Conservation (phyloP, 2,797 vertebrate species). For the Hozukius guyotensis region DNA sequence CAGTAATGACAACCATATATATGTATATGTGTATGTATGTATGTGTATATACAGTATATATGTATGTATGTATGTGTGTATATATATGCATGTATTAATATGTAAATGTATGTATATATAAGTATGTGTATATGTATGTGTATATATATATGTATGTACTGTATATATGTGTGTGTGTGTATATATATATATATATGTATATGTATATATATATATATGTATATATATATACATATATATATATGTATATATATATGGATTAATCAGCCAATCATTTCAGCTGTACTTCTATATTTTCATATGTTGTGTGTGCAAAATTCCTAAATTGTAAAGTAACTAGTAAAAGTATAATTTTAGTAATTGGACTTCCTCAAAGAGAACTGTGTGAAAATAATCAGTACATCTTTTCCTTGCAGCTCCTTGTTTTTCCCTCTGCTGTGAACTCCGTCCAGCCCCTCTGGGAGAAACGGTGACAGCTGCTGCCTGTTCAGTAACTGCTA, state of each 20-base stretch:
- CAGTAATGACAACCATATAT: too few relatives aligned
- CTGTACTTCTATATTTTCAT: neutral
- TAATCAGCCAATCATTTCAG: neutral
- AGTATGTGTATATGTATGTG: fast-evolving
- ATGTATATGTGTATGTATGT: too few relatives aligned
- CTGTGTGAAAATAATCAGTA: conserved; percentile 16
- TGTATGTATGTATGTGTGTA: too few relatives aligned
- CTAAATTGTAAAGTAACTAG: neutral
- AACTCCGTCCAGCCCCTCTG: conserved; percentile 36
- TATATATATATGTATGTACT: too few relatives aligned
- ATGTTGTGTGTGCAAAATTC: neutral
- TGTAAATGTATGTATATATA: too few relatives aligned
- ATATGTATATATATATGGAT: neutral
- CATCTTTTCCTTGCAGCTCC: conserved; percentile 24
- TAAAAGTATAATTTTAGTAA: neutral
- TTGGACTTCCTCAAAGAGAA: neutral
- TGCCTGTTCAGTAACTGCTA: conserved; percentile 52
- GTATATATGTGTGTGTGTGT: too few relatives aligned
- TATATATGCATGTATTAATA: too few relatives aligned
- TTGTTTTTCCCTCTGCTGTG: conserved; percentile 61
- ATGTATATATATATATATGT: fast-evolving
- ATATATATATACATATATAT: fast-evolving
- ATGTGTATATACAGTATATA: too few relatives aligned
- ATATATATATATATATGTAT: too few relatives aligned
- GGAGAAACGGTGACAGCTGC: conserved; percentile 62